phyloP scores from a whole-genome alignment of 2,888 invertebrate genomes.

The Torymus tubicola region DNA sequence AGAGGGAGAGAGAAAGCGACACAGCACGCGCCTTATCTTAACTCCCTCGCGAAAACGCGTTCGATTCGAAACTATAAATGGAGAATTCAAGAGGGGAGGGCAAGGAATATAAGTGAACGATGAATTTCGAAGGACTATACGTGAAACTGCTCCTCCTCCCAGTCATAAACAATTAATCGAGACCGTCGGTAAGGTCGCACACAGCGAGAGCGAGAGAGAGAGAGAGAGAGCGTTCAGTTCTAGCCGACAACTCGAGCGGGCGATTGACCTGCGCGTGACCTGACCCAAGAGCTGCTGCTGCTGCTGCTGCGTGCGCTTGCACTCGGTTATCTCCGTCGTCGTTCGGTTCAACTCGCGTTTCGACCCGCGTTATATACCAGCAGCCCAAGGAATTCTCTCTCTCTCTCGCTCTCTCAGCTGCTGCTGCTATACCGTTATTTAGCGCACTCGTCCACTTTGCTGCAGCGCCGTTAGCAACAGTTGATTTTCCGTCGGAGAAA shows the following conservation, averaged over 20 bases:
- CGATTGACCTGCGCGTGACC: constrained; percentile 51
- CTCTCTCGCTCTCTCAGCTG: background rate
- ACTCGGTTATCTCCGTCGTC: constrained; percentile 36
- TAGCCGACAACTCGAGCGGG: background rate
- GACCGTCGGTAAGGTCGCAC: constrained; percentile 15
- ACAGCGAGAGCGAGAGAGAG: background rate
- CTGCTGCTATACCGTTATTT: constrained; percentile 19
- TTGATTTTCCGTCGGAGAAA: constrained; percentile 25
- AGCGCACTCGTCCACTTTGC: constrained; percentile 4
- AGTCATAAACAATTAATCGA: background rate
- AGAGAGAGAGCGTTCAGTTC: no score
- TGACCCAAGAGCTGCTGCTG: constrained; percentile 19
- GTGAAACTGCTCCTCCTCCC: no score
- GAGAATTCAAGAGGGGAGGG: no score
- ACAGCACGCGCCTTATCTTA: background rate
- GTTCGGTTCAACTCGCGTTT: constrained; percentile 33
- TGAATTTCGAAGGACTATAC: no score
- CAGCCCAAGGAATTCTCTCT: constrained; percentile 30
- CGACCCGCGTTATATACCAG: constrained; percentile 8
- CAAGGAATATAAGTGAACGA: no score
- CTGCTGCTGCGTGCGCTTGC: background rate
- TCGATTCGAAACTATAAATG: no score
- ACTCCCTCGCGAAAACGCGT: no score
- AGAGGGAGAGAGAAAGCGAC: no score
- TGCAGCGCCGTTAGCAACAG: constrained; percentile 52